Base-by-base conservation (phyloP, 2,888 invertebrate species). In the Morinoia aosen region DNA sequence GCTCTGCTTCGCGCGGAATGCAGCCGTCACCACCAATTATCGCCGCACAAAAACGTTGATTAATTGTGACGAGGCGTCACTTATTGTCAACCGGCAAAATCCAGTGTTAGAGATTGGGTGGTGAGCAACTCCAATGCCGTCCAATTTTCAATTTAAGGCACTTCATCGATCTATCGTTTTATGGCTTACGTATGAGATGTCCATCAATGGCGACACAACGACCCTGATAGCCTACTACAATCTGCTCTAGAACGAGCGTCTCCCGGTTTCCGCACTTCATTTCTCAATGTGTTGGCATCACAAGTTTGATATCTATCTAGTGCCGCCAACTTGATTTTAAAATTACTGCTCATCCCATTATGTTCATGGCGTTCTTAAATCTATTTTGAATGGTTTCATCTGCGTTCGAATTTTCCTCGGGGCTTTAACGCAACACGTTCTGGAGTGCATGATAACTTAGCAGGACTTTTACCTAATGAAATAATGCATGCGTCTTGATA, bases 51-150 rank as follows among this genome's bases (percentile, higher is more conserved):
- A 93, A 93, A 93, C 57, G 57, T 57, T 93, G 93, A 93, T 93
- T 93, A 93, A 93, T 93, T 93, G 93, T 93, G 93, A 93, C 93
- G 57, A 93, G 57, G 25, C 93, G 57, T 93, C 93, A 93, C 57
- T 95, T 95, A 61, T 95, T 95, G 95, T 95, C 58, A 94, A 58
- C 94, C 58, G 56, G 58, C 94, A 39, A 58, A 94, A 16, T 94
- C 58, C 94, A 57, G n/a, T 94, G 39, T 94, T 94, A 94, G 40
- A 90, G 90, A 90, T 39, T 40, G 90, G 90, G 40, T 90, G 48
- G 90, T 76, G 76, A 76, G 76, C 19, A 33, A 76, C 76, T 76
- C 76, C 7, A 76, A 76, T 76, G 76, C 33, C 33, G 19, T 76
- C 76, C 76, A 76, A 76, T 76, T 76, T 76, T 76, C 76, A 76